Conservation (phyloP, 2,888 invertebrate species). For the Apoda limacodes region DNA sequence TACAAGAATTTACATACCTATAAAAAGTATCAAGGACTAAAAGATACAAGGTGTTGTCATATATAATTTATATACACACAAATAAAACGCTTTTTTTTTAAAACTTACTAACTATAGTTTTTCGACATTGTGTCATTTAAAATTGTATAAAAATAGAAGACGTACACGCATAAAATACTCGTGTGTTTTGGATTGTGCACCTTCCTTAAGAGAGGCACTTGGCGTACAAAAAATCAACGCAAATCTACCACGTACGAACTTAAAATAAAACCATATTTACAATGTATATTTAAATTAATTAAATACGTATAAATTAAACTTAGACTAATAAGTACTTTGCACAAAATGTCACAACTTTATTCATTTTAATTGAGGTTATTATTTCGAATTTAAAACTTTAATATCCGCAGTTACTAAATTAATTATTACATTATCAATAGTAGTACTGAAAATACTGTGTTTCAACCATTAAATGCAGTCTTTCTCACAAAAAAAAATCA, state of each 20-base stretch:
- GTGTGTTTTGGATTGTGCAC: too few relatives aligned
- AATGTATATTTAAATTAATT: slow-evolving; percentile 48
- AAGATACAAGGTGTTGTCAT: too few relatives aligned
- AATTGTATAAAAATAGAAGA: slow-evolving; percentile 60
- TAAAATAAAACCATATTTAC: slow-evolving; percentile 52
- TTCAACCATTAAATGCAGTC: slow-evolving; percentile 61
- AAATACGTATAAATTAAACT: slow-evolving; percentile 58
- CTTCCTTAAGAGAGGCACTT: too few relatives aligned
- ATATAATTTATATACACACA: slow-evolving; percentile 29
- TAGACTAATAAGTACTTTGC: slow-evolving; percentile 69
- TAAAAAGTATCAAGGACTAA: too few relatives aligned
- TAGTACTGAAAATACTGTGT: slow-evolving; percentile 38
- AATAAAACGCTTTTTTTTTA: slow-evolving; percentile 32
- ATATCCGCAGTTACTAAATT: slow-evolving; percentile 13
- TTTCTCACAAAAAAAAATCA: slow-evolving; percentile 32
- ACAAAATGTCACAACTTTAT: slow-evolving; percentile 52
- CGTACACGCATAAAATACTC: background rate
- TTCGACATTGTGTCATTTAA: slow-evolving; percentile 60
- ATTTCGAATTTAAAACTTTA: slow-evolving; percentile 20
- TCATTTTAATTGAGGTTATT: slow-evolving; percentile 43
- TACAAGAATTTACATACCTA: too few relatives aligned
- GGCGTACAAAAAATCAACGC: background rate
- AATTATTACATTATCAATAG: slow-evolving; percentile 14
- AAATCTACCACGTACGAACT: slow-evolving; percentile 23
- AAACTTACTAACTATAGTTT: slow-evolving; percentile 55